Conservation (phyloP, 1,140 invertebrate genomes). For the Catajapyx aquilonaris region DNA sequence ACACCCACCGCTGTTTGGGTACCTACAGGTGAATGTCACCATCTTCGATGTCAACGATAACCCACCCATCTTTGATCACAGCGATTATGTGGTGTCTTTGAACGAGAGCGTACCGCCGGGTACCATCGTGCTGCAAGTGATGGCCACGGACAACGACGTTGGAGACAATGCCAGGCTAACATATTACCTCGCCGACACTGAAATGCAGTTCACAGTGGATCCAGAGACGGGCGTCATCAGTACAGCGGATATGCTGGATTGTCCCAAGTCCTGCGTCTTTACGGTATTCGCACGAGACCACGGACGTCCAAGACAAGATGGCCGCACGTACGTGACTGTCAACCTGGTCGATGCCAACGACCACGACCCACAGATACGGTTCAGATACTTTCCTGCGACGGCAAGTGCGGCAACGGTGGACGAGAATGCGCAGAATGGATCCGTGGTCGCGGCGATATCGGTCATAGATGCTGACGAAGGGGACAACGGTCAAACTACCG, state of each 20-base stretch:
- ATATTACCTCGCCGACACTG: constrained; percentile 65
- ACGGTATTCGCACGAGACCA: constrained; percentile 85
- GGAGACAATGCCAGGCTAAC: constrained; percentile 82
- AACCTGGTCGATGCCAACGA: constrained; percentile 85
- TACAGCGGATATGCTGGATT: constrained; percentile 54
- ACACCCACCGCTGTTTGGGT: constrained; percentile 53
- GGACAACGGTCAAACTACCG: constrained; percentile 62
- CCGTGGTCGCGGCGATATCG: constrained; percentile 79
- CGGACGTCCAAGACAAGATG: constrained; percentile 69
- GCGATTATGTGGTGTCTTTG: constrained; percentile 72
- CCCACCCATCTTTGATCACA: constrained; percentile 78
- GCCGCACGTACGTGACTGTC: constrained; percentile 82
- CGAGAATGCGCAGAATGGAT: constrained; percentile 74
- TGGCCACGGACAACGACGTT: constrained; percentile 73
- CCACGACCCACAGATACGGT: constrained; percentile 79
- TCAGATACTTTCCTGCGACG: constrained; percentile 65
- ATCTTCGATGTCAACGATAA: constrained; percentile 89
- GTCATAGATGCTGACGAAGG: constrained; percentile 80
- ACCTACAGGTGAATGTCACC: constrained; percentile 69
- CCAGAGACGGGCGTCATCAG: constrained; percentile 67
- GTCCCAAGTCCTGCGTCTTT: constrained; percentile 78
- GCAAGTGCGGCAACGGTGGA: constrained; percentile 73
- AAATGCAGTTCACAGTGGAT: constrained; percentile 70
- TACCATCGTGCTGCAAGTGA: constrained; percentile 70
- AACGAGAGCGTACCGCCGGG: constrained; percentile 78